Conservation (phyloP, 2,797 vertebrate species). For the Phylloscopus collybita region DNA sequence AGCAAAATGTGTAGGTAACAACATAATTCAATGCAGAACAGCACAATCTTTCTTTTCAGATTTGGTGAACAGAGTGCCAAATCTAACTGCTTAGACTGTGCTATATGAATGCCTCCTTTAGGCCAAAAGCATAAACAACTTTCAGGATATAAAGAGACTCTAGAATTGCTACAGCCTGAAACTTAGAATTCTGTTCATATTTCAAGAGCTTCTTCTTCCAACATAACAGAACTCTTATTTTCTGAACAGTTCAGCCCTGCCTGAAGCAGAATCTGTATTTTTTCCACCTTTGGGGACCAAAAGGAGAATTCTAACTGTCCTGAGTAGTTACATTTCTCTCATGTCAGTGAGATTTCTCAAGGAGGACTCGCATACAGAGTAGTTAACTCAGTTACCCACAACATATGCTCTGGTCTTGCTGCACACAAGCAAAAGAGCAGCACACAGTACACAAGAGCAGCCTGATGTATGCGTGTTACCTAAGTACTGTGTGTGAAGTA, state of each 20-base stretch:
- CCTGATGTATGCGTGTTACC: neutral
- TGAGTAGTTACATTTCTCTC: neutral
- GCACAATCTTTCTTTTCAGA: neutral
- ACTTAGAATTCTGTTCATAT: neutral
- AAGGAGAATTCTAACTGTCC: neutral
- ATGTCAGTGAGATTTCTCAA: neutral
- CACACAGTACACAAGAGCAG: neutral
- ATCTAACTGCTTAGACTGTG: neutral
- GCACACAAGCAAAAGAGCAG: neutral
- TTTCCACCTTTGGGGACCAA: neutral
- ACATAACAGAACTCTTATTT: neutral
- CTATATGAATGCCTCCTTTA: accelerated
- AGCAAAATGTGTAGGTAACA: neutral
- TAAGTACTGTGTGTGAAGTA: neutral
- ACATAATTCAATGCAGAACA: neutral
- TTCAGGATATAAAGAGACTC: neutral
- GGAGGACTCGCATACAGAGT: neutral
- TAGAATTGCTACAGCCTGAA: neutral
- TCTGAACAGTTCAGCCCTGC: neutral
- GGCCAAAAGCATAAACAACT: neutral
- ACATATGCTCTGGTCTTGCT: neutral
- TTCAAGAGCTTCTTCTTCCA: neutral
- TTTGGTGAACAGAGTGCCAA: accelerated
- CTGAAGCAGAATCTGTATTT: neutral
- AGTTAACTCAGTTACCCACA: neutral